phyloP scores from a whole-genome alignment of 2,797 vertebrate species.

The Philypnodon macrostomus region DNA sequence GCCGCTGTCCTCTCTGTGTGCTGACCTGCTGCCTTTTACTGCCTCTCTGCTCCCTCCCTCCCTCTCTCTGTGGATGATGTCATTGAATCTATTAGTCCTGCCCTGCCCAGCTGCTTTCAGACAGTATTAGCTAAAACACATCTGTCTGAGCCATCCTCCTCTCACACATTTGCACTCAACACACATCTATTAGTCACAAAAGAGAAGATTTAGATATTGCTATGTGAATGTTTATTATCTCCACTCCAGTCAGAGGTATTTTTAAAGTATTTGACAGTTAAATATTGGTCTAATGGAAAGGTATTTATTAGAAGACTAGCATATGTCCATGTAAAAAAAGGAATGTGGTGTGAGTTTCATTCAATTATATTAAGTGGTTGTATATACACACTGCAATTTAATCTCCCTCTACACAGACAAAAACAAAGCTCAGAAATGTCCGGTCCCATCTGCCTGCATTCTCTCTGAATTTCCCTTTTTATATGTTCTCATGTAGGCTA shows the following conservation, averaged over 20 bases:
- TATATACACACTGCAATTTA: conserved; percentile 22
- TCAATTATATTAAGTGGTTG: conserved; percentile 32
- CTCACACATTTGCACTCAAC: conserved; percentile 16
- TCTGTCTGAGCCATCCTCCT: conserved; percentile 57
- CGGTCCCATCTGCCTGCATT: conserved; percentile 58
- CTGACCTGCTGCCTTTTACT: conserved; percentile 56
- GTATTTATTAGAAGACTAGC: no score
- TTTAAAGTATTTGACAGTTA: no score
- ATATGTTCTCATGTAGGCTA: no score
- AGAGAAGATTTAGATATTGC: background rate
- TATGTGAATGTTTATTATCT: conserved; percentile 1
- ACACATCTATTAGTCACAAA: conserved; percentile 5
- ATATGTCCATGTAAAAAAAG: background rate
- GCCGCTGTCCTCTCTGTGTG: conserved; percentile 65
- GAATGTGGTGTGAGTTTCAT: conserved; percentile 14
- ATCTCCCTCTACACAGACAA: conserved; percentile 21
- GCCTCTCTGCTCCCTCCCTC: conserved; percentile 49
- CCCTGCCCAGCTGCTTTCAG: conserved; percentile 77
- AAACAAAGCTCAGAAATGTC: conserved; percentile 40
- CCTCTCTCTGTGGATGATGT: conserved; percentile 81
- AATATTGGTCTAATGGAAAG: no score
- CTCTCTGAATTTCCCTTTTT: no score
- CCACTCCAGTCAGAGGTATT: no score
- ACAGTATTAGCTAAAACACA: conserved; percentile 76
- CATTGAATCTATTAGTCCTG: conserved; percentile 81